Evolutionary conservation across 1,140 invertebrate species (phyloP).

Genomic region (Calephelis virginiensis): DNA sequence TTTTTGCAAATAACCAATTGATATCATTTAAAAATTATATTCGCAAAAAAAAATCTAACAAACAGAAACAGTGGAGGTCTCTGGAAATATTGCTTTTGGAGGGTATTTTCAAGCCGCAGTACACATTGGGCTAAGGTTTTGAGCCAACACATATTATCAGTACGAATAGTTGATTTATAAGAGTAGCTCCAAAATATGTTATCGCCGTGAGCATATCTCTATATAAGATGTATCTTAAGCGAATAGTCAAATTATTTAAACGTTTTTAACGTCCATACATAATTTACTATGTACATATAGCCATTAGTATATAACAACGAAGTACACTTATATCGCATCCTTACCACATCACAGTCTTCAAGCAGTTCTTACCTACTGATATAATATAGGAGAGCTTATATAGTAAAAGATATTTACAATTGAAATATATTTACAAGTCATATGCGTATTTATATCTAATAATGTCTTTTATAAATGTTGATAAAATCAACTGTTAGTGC

Average conservation of each 20-base stretch:
- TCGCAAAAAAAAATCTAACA: too few relatives aligned
- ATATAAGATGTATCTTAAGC: neutral
- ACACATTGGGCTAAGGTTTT: too few relatives aligned
- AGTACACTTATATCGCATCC: conserved; percentile 9
- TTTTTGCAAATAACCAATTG: too few relatives aligned
- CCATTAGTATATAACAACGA: neutral
- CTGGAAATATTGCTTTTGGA: too few relatives aligned
- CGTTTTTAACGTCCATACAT: conserved; percentile 5
- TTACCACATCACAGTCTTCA: conserved; percentile 13
- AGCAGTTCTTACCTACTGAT: conserved; percentile 11
- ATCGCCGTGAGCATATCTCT: too few relatives aligned
- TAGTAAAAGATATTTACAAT: conserved; percentile 1
- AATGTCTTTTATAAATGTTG: conserved; percentile 10
- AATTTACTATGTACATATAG: neutral
- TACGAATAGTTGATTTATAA: too few relatives aligned
- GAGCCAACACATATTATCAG: too few relatives aligned
- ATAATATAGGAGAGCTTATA: neutral
- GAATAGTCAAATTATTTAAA: neutral
- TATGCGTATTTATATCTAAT: conserved; percentile 1
- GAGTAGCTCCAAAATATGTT: too few relatives aligned
- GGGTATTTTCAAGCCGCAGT: too few relatives aligned
- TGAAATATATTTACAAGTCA: conserved; percentile 6
- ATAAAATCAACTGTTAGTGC: neutral
- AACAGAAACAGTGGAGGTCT: too few relatives aligned
- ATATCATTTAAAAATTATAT: too few relatives aligned